Conservation (phyloP, 2,797 vertebrate genomes). For the Enteromius argenteus region DNA sequence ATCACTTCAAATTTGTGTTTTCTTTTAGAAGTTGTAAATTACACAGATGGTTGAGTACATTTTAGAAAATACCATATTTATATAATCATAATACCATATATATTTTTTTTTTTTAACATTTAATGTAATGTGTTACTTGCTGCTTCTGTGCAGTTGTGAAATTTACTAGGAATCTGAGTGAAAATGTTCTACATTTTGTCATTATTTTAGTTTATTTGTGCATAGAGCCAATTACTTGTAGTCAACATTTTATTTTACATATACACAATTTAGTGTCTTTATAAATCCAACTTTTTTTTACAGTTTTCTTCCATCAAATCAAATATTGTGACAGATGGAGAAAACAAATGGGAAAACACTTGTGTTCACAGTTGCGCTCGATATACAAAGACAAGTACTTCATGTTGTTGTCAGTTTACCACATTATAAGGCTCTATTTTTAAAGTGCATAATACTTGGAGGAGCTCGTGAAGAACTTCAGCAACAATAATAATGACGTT, state of each 20-base stretch:
- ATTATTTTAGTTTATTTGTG: not conserved
- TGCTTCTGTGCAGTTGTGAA: not conserved
- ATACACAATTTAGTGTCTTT: not conserved
- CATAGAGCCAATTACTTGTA: not conserved
- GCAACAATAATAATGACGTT: conserved; percentile 39
- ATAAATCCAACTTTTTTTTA: not conserved
- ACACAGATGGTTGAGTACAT: not conserved
- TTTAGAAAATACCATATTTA: too few relatives aligned
- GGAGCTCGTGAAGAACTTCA: conserved; percentile 37
- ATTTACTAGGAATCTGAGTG: too few relatives aligned
- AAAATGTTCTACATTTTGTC: not conserved
- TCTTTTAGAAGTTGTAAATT: not conserved
- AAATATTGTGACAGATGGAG: not conserved
- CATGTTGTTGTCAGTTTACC: conserved; percentile 41
- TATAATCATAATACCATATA: too few relatives aligned
- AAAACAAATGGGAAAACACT: not conserved
- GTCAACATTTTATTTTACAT: not conserved
- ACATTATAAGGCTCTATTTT: conserved; percentile 61
- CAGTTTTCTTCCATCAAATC: not conserved
- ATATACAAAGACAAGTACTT: conserved; percentile 48
- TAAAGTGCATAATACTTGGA: conserved; percentile 61
- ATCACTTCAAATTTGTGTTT: not conserved
- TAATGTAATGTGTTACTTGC: not conserved
- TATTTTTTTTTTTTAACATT: too few relatives aligned
- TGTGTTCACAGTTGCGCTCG: not conserved